Percentiles rank a stretch among this genome's conserved stretches.
Evolutionary conservation across 2,888 invertebrate genomes (phyloP).

Genomic region (Dastarcus helophoroides): DNA sequence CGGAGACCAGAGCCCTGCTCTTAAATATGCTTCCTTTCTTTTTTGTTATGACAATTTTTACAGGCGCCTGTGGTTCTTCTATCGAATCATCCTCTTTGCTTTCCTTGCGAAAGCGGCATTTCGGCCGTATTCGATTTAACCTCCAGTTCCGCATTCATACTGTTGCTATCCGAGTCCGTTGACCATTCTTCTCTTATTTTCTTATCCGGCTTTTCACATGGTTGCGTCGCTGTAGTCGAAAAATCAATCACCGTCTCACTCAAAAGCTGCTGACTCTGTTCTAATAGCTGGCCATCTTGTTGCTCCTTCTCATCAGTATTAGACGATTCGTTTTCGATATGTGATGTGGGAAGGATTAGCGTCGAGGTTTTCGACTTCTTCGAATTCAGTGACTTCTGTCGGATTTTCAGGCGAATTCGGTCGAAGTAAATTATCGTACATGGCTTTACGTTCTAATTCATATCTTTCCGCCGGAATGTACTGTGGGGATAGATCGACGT

Average conservation of each 20-base stretch:
- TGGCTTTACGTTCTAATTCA: conserved; percentile 36
- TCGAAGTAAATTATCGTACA: conserved; percentile 35
- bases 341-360: too few relatives aligned
- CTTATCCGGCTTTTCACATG: conserved; percentile 2
- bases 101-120: too few relatives aligned
- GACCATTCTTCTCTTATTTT: conserved; percentile 10
- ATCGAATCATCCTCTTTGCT: conserved; percentile 2
- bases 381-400: neutral
- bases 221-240: neutral
- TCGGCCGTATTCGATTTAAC: conserved; percentile 17
- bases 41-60: conserved; percentile 59
- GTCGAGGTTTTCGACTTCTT: neutral
- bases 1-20: conserved; percentile 60
- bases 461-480: conserved; percentile 39
- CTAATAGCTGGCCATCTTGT: too few relatives aligned
- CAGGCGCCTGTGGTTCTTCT: conserved; percentile 17
- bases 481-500: conserved; percentile 32
- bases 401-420: conserved; percentile 24
- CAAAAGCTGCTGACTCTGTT: neutral
- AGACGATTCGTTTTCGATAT: too few relatives aligned
- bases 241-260: neutral
- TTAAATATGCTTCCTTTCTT: conserved; percentile 88
- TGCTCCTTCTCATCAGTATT: too few relatives aligned
- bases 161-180: conserved; percentile 28
- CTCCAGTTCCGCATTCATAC: conserved; percentile 21